Base-by-base conservation (phyloP, 1,140 invertebrate genomes). In the Drosophila lacteicornis region DNA sequence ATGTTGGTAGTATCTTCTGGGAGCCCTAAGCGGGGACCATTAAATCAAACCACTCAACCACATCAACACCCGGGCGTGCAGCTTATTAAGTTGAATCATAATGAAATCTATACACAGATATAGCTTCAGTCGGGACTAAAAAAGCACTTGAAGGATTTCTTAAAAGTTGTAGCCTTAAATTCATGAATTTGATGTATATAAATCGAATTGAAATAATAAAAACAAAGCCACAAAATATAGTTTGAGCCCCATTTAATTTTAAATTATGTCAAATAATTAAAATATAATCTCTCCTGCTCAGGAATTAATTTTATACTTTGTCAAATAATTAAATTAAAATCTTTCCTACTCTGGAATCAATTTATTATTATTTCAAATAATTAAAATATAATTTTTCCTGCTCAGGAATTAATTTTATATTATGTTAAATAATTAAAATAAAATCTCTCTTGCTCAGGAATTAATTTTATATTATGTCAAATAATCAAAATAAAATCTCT, bases 11-110 rank as follows among this genome's bases (percentile, higher is more conserved):
- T 75, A 30, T 74, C 47, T 40, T 25, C 53, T n/a, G 5, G 36
- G 36, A 11, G 65, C 74, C 75, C 75, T 73, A 76, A 81, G 66
- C 43, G 75, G 30, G 62, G 43, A 50, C 66, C 81, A 84, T 84
- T 85, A 84, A 73, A 80, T 76, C 77, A 56, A 85, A 57, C 82
- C 82, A 84, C 82, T 84, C 73, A 84, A 84, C 66, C 82, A 85
- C 74, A 84, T 76, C 68, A 69, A 74, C 63, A 81, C 62, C 59
- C 70, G 56, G 69, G 46, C 75, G 73, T 74, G 70, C 75, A 51
- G 66, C 79, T 82, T 82, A 78, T 82, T 78, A 82, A 82, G 74
- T 71, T 66, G 56, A 78, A 82, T 79, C 60, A 79, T 82, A 82
- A 79, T 74, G 69, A 63, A 82, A 79, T 75, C 80, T 75, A 83